These are phyloP conservation scores for Cataglyphis altisquamis DNA, from an alignment of 2,888 invertebrate species.

Conservation along the genomic window DNA sequence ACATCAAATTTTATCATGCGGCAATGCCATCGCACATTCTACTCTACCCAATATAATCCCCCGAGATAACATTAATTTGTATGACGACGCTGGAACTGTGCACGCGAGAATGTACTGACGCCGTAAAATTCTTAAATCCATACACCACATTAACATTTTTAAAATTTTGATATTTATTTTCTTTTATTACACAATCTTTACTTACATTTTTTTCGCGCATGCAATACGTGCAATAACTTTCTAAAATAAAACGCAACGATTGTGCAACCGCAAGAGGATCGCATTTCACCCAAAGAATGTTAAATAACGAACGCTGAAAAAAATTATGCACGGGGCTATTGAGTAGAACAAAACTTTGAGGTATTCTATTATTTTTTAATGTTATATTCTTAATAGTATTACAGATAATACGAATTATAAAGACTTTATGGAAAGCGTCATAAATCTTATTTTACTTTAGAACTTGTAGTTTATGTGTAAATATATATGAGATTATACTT, in stretches of 20 bases:
- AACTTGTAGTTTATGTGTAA: neutral
- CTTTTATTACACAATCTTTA: conserved; percentile 43
- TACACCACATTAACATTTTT: conserved; percentile 58
- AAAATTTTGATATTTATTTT: neutral
- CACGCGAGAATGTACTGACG: conserved; percentile 68
- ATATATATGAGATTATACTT: neutral
- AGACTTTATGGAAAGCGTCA: neutral
- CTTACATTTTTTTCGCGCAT: conserved; percentile 13
- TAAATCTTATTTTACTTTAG: neutral
- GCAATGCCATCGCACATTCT: conserved; percentile 57
- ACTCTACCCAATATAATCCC: conserved; percentile 56
- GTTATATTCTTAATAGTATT: neutral
- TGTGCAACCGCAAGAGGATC: conserved; percentile 55
- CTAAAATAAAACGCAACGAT: conserved; percentile 62
- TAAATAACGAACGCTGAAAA: neutral
- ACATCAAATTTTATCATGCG: conserved; percentile 66
- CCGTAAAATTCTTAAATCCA: conserved; percentile 61
- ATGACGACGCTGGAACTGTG: conserved; percentile 59
- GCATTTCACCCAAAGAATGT: conserved; percentile 48
- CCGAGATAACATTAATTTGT: conserved; percentile 74
- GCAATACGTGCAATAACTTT: conserved; percentile 44
- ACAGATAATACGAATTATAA: neutral
- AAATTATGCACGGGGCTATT: neutral
- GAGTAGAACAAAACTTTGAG: neutral
- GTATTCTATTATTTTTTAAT: neutral